These are phyloP conservation scores for Drosophila kepulauana DNA, from an alignment of 1,140 invertebrate genomes.

Conservation along the genomic window DNA sequence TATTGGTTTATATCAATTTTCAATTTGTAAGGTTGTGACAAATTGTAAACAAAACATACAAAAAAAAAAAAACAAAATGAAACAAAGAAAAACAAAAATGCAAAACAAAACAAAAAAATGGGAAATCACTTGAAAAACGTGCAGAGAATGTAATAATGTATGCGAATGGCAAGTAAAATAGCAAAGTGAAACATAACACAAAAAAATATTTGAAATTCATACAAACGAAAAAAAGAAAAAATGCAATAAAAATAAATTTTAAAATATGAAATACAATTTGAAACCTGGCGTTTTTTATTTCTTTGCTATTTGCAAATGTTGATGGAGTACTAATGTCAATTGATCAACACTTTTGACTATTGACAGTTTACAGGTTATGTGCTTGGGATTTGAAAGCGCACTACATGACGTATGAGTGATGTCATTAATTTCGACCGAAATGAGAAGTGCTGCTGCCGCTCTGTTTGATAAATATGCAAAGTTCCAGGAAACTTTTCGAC, in stretches of 20 bases:
- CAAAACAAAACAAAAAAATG: constrained; percentile 43
- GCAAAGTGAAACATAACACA: constrained; percentile 49
- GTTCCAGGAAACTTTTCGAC: constrained; percentile 47
- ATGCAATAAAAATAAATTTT: constrained; percentile 82
- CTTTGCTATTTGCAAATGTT: constrained; percentile 27
- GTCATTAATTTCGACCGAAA: constrained; percentile 9
- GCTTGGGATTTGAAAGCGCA: neutral
- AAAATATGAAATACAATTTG: constrained; percentile 72
- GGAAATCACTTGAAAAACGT: constrained; percentile 66
- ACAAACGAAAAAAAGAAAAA: constrained; percentile 60
- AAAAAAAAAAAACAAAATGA: constrained; percentile 62
- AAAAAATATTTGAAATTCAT: constrained; percentile 72
- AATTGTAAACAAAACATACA: constrained; percentile 82
- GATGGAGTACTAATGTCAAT: constrained; percentile 12
- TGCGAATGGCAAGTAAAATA: constrained; percentile 73
- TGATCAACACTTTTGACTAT: neutral
- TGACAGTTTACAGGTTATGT: neutral
- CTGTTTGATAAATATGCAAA: constrained; percentile 34
- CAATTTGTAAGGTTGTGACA: constrained; percentile 85
- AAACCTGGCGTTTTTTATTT: constrained; percentile 23
- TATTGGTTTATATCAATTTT: constrained; percentile 84
- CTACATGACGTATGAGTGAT: constrained; percentile 37
- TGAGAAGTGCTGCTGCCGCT: neutral
- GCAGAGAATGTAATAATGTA: constrained; percentile 76
- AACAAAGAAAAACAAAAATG: constrained; percentile 56